Evolutionary conservation across 1,140 invertebrate species (phyloP).

Genomic region (Brachionus plicatilis): DNA sequence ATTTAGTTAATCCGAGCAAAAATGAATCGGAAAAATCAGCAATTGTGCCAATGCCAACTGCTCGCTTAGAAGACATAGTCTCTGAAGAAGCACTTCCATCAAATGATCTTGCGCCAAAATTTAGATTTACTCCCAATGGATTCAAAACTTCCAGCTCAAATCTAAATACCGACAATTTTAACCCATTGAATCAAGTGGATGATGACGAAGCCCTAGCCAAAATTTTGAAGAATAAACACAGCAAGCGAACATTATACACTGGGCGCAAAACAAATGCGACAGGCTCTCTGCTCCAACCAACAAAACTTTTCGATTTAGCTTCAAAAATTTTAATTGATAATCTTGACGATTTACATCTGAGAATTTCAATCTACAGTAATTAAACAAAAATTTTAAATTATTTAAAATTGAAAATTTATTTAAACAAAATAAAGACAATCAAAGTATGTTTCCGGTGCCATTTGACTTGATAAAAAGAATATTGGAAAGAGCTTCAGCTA

Average conservation of each 20-base stretch:
- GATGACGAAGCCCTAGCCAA: constrained; percentile 2
- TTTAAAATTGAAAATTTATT: neutral
- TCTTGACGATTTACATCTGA: constrained; percentile 1
- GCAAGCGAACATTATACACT: constrained; percentile 20
- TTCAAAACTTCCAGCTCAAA: neutral
- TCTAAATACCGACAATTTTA: neutral
- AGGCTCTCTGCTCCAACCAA: neutral
- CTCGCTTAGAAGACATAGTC: constrained; percentile 2
- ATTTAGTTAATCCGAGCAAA: neutral
- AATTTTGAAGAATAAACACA: constrained; percentile 32
- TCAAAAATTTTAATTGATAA: neutral
- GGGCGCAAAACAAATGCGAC: neutral
- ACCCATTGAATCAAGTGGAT: neutral
- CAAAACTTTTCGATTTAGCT: constrained; percentile 19
- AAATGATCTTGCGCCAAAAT: neutral
- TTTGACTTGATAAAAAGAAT: constrained; percentile 3
- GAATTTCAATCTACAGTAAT: constrained; percentile 3
- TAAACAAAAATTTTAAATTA: neutral
- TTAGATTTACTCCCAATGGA: neutral
- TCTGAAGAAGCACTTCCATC: neutral
- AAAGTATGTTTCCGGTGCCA: constrained; percentile 13
- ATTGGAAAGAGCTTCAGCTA: constrained; percentile 14
- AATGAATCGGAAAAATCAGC: neutral
- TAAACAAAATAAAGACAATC: neutral
- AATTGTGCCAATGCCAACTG: constrained; percentile 29